Conservation (phyloP, 2,113 vertebrate species). For the Plotosus lineatus region DNA sequence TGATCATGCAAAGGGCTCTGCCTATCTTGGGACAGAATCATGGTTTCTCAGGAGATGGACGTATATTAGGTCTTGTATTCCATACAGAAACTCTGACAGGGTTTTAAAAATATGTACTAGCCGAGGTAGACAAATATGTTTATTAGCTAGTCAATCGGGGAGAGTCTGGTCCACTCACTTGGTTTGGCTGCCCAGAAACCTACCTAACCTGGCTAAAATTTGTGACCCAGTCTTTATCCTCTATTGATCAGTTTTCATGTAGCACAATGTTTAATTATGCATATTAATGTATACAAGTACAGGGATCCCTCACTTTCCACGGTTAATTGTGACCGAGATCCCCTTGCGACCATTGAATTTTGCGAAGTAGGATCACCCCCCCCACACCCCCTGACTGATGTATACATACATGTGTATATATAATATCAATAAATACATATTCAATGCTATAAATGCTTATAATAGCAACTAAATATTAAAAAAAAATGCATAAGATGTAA, state of each 20-base stretch:
- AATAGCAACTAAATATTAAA: no score
- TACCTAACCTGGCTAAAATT: neutral
- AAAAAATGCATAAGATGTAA: no score
- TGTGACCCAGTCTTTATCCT: neutral
- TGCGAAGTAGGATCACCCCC: no score
- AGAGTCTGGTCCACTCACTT: neutral
- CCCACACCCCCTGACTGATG: no score
- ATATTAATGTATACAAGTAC: no score
- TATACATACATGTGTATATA: no score
- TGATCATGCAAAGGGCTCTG: constrained; percentile 18
- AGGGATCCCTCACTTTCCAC: no score
- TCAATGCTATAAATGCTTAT: no score
- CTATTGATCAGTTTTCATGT: neutral
- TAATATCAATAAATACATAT: no score
- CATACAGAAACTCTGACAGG: neutral
- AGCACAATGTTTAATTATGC: neutral
- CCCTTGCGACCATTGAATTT: no score
- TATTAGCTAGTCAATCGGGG: neutral
- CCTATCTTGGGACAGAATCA: constrained; percentile 3
- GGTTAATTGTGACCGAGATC: no score
- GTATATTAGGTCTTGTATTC: neutral
- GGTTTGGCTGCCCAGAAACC: neutral
- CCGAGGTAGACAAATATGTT: neutral
- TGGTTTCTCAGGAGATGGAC: neutral
- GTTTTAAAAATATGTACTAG: neutral